Evolutionary conservation across 2,888 invertebrate species (phyloP), one percentile per base, ranked within the genome.

Genomic region (Perizoma affinitatum): DNA sequence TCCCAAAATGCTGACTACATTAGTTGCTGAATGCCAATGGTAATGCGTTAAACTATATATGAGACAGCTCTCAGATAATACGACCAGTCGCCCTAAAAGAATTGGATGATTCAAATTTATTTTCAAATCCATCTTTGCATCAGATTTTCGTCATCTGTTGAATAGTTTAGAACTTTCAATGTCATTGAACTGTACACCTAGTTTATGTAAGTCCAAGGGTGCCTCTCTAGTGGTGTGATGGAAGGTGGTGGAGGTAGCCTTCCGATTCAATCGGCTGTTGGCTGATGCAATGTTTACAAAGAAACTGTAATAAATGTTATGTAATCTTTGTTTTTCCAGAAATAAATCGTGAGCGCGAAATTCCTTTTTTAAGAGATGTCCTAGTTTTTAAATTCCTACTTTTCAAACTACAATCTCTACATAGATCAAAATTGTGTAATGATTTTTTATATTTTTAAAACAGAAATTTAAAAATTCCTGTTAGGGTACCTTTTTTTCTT

Each of bases 271-370:
- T 67, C 53, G 68, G 75, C 81, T 83, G 82, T 82, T 83, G 69
- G 79, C 84, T 86, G 85, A 86, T 83, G 86, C 79, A 85, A 84
- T 65, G 62, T 54, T 67, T 62, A 50, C 63, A 68, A 41, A 8
- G 53, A 54, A 73, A 61, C 57, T 63, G 66, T 59, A 58, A 67
- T 55, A 54, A 47, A 47, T 63, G 22, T 58, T 52, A 62, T 57
- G 54, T 65, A 53, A 57, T 50, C 65, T 65, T 44, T 57, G 48
- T 44, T 57, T 62, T 54, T 45, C 42, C 34, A 47, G 42, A 42
- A 55, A 7, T 10, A 44, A 22, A 45, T 50, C 4, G 3, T 22
- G 22, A 3, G 22, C 22, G 22, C 22, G 22, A 22, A 22, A 22
- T 22, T 3, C 22, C 38, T 1, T 38, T 38, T 6, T 38, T 35